These are phyloP conservation scores for Synanthedon vespiformis DNA, from an alignment of 2,888 invertebrate species.

Conservation along the genomic window DNA sequence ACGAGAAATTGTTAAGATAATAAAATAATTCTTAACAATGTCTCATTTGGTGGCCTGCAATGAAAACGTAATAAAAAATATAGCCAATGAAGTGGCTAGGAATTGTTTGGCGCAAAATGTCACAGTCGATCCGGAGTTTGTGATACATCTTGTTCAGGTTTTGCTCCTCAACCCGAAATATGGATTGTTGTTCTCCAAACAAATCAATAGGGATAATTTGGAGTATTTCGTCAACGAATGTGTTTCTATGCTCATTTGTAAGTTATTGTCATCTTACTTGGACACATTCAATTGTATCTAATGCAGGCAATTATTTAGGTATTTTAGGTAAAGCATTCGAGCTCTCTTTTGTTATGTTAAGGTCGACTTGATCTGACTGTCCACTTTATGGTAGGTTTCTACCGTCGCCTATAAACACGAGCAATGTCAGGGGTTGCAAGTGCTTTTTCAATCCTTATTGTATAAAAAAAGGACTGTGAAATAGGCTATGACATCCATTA, in stretches of 20 bases:
- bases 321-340: too few relatives aligned
- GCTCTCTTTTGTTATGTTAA: too few relatives aligned
- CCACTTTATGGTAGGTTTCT: too few relatives aligned
- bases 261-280: slow-evolving; percentile 15
- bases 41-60: slow-evolving; percentile 42
- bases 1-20: too few relatives aligned
- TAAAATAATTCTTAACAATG: not conserved
- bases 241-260: slow-evolving; percentile 52
- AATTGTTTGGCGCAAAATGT: slow-evolving; percentile 56
- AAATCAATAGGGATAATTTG: slow-evolving; percentile 57
- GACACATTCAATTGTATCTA: not conserved
- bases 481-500: not conserved
- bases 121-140: slow-evolving; percentile 57
- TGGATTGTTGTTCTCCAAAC: slow-evolving; percentile 56
- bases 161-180: slow-evolving; percentile 69
- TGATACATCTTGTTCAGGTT: slow-evolving; percentile 63
- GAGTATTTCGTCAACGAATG: slow-evolving; percentile 67
- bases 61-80: slow-evolving; percentile 66
- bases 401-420: too few relatives aligned
- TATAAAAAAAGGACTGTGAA: too few relatives aligned
- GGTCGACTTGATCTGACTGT: too few relatives aligned
- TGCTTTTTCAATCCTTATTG: too few relatives aligned
- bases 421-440: too few relatives aligned
- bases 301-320: not conserved
- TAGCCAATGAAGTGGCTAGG: slow-evolving; percentile 69